Percentiles rank a stretch among this genome's conserved stretches.
phyloP scores from a whole-genome alignment of 2,888 invertebrate genomes.

The Parnassius smintheus region DNA sequence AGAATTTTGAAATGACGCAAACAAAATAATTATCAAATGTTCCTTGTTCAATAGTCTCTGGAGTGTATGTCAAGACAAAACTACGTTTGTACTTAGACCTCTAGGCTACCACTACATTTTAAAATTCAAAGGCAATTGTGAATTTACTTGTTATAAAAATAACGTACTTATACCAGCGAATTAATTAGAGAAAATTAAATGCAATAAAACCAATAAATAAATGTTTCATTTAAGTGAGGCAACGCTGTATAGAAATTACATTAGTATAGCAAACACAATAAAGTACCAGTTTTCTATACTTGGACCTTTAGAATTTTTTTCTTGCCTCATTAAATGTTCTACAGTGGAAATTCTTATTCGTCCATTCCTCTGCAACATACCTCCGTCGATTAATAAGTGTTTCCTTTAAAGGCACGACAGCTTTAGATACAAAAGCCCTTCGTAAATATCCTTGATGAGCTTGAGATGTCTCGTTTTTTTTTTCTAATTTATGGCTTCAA shows the following conservation, averaged over 20 bases:
- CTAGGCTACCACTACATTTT: no score
- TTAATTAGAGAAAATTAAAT: no score
- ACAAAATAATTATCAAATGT: no score
- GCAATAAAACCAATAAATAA: no score
- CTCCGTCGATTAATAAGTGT: conserved; percentile 34
- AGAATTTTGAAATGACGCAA: no score
- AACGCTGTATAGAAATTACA: conserved; percentile 7
- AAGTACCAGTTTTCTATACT: conserved; percentile 25
- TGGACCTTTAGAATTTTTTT: conserved; percentile 42
- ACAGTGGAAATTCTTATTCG: conserved; percentile 38
- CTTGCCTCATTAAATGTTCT: conserved; percentile 45
- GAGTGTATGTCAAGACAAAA: no score
- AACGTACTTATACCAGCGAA: no score
- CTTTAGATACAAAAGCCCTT: conserved; percentile 12
- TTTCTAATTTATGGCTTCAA: background rate
- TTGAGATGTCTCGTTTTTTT: conserved; percentile 14
- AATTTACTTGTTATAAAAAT: no score
- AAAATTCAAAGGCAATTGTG: no score
- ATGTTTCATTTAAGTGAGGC: background rate
- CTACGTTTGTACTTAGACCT: no score
- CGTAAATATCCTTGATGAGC: conserved; percentile 21
- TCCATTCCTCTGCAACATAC: conserved; percentile 52
- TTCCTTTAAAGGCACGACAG: conserved; percentile 18
- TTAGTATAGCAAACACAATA: conserved; percentile 2
- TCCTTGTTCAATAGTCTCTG: no score